phyloP scores from a whole-genome alignment of 2,888 invertebrate genomes.

The Spisula solida region DNA sequence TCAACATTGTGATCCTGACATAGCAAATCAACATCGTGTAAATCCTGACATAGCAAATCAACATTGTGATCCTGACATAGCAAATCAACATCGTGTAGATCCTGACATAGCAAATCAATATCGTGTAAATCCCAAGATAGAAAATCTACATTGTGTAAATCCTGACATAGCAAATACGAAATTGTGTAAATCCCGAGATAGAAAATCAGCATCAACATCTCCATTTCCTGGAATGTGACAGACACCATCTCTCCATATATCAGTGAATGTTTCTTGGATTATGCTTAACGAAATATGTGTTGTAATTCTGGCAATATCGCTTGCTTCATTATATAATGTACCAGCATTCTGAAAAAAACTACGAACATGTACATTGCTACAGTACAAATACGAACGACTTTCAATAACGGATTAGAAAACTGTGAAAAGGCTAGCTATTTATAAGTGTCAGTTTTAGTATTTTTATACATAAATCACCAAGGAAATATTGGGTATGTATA shows the following conservation, averaged over 20 bases:
- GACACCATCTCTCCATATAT: slow-evolving; percentile 3
- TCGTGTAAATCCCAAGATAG: no score
- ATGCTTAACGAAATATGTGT: background rate
- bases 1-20: no score
- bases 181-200: no score
- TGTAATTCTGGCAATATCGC: background rate
- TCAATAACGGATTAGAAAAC: background rate
- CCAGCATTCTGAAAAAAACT: background rate
- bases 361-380: background rate
- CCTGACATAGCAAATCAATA: background rate
- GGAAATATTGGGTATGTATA: background rate
- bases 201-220: background rate
- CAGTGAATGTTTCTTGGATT: slow-evolving; percentile 12
- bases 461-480: background rate
- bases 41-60: background rate
- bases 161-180: background rate
- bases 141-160: no score
- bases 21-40: background rate
- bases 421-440: background rate
- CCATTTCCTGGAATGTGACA: background rate
- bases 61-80: no score
- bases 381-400: background rate
- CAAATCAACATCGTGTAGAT: background rate
- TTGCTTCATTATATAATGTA: background rate
- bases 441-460: background rate